Evolutionary conservation across 2,888 invertebrate species (phyloP).

Genomic region (Parascotia fuliginaria): DNA sequence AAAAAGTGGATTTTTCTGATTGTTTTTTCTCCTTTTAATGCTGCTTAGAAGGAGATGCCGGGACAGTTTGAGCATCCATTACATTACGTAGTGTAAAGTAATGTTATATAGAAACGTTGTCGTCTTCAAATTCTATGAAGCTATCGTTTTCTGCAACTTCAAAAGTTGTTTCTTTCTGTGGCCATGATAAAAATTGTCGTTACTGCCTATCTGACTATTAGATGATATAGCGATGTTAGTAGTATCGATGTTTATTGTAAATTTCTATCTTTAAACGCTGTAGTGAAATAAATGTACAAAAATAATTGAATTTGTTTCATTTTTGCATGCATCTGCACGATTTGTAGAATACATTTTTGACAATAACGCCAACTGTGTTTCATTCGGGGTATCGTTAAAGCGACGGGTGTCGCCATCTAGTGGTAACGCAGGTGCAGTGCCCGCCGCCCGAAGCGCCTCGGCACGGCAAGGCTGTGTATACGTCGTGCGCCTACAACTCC

Average conservation of each 20-base stretch:
- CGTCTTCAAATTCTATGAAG: constrained; percentile 76
- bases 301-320: constrained; percentile 71
- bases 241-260: constrained; percentile 74
- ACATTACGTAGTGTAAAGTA: constrained; percentile 69
- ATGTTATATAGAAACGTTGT: constrained; percentile 70
- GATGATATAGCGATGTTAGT: constrained; percentile 67
- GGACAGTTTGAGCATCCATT: constrained; percentile 74
- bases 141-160: constrained; percentile 56
- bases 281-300: constrained; percentile 75
- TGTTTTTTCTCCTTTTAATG: constrained; percentile 73
- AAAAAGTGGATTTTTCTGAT: constrained; percentile 45
- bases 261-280: constrained; percentile 74
- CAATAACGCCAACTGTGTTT: constrained; percentile 58
- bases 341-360: constrained; percentile 26
- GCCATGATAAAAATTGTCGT: constrained; percentile 78
- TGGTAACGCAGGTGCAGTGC: constrained; percentile 97
- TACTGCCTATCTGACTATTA: constrained; percentile 75
- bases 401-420: constrained; percentile 84
- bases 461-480: constrained; percentile 96
- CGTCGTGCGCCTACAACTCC: constrained; percentile 97
- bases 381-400: constrained; percentile 65
- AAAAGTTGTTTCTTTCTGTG: constrained; percentile 62
- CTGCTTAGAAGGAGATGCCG: constrained; percentile 83
- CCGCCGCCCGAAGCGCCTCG: constrained; percentile 95
- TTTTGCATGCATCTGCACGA: constrained; percentile 59